These are phyloP conservation scores for Halocynthia aurantium DNA, from an alignment of 23 tunicate genomes.

Conservation along the genomic window DNA sequence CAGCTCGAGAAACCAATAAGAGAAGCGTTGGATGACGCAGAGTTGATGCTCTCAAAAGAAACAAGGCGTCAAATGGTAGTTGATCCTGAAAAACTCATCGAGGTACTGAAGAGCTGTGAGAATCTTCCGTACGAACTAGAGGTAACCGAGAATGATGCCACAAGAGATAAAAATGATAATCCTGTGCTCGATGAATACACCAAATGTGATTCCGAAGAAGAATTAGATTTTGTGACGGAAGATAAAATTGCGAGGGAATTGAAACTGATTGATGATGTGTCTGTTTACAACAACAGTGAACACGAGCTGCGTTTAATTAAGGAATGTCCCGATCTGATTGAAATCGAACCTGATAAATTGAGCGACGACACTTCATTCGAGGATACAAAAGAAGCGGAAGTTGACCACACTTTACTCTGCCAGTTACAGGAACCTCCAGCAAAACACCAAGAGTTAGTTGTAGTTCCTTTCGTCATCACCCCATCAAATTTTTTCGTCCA, in stretches of 20 bases:
- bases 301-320: neutral
- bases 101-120: neutral
- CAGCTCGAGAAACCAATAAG: conserved; percentile 2
- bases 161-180: too few relatives aligned
- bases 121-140: conserved; percentile 3
- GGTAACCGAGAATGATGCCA: neutral
- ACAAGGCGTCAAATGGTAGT: conserved; percentile 6
- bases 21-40: conserved; percentile 13
- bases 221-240: too few relatives aligned
- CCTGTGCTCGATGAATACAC: too few relatives aligned
- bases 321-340: conserved; percentile 3
- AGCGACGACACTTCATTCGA: neutral
- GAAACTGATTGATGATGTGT: too few relatives aligned
- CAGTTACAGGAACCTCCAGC: conserved; percentile 32
- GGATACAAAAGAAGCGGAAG: neutral
- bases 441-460: conserved; percentile 47
- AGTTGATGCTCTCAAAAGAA: conserved; percentile 12
- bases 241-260: too few relatives aligned
- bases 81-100: conserved; percentile 12
- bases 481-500: conserved; percentile 58
- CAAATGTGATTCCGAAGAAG: too few relatives aligned
- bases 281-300: too few relatives aligned
- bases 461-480: conserved; percentile 29
- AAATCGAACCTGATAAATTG: neutral
- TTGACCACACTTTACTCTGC: neutral